Evolutionary conservation across 37 sponge, comb jelly and placozoan genomes (phyloP).

Genomic region (Eunapius fragilis): DNA sequence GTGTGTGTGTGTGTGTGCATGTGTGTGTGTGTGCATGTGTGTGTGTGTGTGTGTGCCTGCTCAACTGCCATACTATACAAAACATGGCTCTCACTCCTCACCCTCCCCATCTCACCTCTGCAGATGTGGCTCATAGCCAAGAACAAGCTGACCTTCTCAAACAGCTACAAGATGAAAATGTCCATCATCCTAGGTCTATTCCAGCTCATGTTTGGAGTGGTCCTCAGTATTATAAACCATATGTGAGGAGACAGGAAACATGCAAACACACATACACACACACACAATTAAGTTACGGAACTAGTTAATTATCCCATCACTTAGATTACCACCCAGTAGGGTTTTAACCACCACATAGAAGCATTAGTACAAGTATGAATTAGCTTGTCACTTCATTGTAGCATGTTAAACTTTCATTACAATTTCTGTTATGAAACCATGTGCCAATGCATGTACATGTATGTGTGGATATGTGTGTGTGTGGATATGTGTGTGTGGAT

Average conservation of each 20-base stretch:
- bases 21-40: slow-evolving; percentile 49
- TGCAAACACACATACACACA: no score
- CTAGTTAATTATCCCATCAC: no score
- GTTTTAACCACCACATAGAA: no score
- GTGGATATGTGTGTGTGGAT: no score
- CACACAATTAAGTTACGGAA: no score
- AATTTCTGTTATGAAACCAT: no score
- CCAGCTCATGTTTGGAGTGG: slow-evolving; percentile 86
- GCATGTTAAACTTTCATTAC: no score
- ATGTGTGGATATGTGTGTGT: no score
- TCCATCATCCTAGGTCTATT: slow-evolving; percentile 72
- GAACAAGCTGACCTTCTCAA: slow-evolving; percentile 14
- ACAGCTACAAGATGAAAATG: slow-evolving; percentile 94
- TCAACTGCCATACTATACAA: background rate
- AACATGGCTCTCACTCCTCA: slow-evolving; percentile 1
- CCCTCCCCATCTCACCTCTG: slow-evolving; percentile 11
- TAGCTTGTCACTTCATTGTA: no score
- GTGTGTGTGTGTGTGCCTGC: slow-evolving; percentile 34
- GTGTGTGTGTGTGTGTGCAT: slow-evolving; percentile 69
- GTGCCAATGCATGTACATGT: background rate
- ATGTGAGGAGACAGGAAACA: slow-evolving; percentile 39
- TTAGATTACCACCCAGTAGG: no score
- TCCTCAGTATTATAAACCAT: slow-evolving; percentile 80
- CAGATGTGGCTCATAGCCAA: background rate
- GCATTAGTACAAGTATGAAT: no score